Conservation (phyloP, 2,888 invertebrate species). For the Conus canariensis region DNA sequence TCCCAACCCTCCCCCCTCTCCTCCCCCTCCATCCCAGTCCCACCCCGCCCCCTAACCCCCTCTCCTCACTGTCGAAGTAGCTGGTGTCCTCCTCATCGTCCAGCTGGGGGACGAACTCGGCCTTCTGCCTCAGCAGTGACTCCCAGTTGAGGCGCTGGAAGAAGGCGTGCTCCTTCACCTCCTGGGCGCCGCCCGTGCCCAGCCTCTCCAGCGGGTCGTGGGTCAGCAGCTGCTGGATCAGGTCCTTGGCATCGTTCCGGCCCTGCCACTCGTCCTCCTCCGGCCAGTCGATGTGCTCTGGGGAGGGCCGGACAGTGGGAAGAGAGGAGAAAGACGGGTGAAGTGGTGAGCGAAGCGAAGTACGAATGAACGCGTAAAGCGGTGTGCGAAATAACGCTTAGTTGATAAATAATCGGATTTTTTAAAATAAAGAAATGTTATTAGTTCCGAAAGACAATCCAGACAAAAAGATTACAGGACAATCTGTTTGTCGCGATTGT, state of each 20-base stretch:
- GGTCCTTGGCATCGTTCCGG: slow-evolving; percentile 93
- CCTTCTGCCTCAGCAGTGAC: slow-evolving; percentile 82
- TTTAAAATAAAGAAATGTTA: no score
- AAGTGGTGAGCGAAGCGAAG: no score
- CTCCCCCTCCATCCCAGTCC: no score
- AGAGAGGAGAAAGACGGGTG: neutral
- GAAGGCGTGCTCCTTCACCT: slow-evolving; percentile 96
- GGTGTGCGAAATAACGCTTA: no score
- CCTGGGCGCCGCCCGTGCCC: slow-evolving; percentile 89
- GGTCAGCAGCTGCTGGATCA: slow-evolving; percentile 92
- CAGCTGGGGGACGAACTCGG: slow-evolving; percentile 96
- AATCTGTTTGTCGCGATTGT: no score
- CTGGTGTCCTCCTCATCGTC: slow-evolving; percentile 96
- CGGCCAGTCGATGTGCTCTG: slow-evolving; percentile 99
- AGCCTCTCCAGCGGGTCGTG: slow-evolving; percentile 95
- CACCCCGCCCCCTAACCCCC: no score
- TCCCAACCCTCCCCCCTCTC: no score
- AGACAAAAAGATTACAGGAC: no score
- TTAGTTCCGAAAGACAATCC: no score
- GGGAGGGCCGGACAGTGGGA: neutral
- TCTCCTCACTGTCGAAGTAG: slow-evolving; percentile 95
- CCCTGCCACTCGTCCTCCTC: slow-evolving; percentile 95
- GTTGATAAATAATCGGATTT: no score
- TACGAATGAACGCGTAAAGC: no score
- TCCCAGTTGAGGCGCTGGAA: slow-evolving; percentile 98